Evolutionary conservation across 2,113 vertebrate species (phyloP), one percentile per base, ranked within the genome.

Genomic region (Centropus bengalensis): DNA sequence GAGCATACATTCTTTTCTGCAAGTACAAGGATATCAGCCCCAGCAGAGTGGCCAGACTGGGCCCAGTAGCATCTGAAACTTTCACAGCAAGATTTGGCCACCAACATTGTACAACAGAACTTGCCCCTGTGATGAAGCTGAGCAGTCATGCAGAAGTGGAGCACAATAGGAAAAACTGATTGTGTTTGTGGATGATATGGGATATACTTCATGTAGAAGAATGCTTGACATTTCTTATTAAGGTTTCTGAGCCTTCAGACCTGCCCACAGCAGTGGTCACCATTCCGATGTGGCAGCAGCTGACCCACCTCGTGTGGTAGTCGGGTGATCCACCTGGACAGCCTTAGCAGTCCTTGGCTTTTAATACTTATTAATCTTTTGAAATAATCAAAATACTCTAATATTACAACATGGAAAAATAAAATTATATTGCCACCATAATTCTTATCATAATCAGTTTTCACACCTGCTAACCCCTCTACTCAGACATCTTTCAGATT

Each of bases 121-220:
- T 77, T n/a, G 23, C 6, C 18, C 9, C 21, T 3, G 3, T 0
- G 0, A 17, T 15, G 47, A 80, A 68, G 16, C 36, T 64, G 20
- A 12, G 18, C 23, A 56, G 19, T 24, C 4, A 1, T 15, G 28
- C 36, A 18, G 32, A 59, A 86, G 14, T 45, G 14, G 32, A 15
- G 32, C 19, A 11, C 26, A 66, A 45, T 1, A 62, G 33, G 38
- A n/a, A 42, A 90, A 79, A 56, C 5, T 22, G 30, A 23, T 20
- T 59, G 6, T 38, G 28, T 62, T 63, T 59, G 42, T 59, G 49
- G 18, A 52, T 81, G 47, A 40, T 23, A 17, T 33, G 11, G 44
- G 49, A 80, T 49, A 86, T 36, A 20, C 5, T 74, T 55, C 5
- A 4, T 8, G 8, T 14, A 60, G 49, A 73, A 27, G 28, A 88